Evolutionary conservation across 2,797 vertebrate genomes (phyloP), one percentile per base, ranked within the genome.

Genomic region (Tinamus major): DNA sequence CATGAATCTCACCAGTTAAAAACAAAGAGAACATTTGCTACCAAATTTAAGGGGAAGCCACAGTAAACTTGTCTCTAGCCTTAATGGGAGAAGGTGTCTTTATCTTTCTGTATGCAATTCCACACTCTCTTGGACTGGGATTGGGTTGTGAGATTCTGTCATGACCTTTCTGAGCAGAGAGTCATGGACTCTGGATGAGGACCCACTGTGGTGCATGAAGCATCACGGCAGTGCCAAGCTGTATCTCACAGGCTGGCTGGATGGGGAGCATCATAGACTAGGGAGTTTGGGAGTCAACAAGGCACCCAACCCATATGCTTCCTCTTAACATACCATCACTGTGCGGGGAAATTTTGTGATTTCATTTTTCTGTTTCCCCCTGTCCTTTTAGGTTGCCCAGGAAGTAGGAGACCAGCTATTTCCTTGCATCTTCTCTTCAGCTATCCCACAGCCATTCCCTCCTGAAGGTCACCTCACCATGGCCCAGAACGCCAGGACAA

Each of bases 351-450:
- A 9, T 8, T 56, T 79, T 53, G 37, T 23, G 31, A 68, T 90
- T 89, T 94, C 81, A 79, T 95, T 81, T 96, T 68, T 62, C 75
- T 7, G 75, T 77, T 71, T 79, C 64, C 48, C 53, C 69, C 89
- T 89, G 89, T 89, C 37, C 29, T 91, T 56, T 56, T 55, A 83
- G 62, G 14, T 48, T 67, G 10, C 1, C 2, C 56, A 90, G 91
- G 93, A 91, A 96, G 85, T 0, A 59, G 35, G 49, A 81, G 24
- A 84, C n/a, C n/a, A 61, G 64, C 44, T 37, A 33, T 81, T 94
- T 86, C 87, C 88, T 92, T 63, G 41, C 48, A 86, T 51, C 85
- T 74, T 92, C 92, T 93, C 89, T 90, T 92, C 74, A 23, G 24
- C 61, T 41, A 56, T 64, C 46, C 55, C n/a, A 24, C 61, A 44